Base-by-base conservation (phyloP, 2,888 invertebrate species). In the Eupithecia inturbata region DNA sequence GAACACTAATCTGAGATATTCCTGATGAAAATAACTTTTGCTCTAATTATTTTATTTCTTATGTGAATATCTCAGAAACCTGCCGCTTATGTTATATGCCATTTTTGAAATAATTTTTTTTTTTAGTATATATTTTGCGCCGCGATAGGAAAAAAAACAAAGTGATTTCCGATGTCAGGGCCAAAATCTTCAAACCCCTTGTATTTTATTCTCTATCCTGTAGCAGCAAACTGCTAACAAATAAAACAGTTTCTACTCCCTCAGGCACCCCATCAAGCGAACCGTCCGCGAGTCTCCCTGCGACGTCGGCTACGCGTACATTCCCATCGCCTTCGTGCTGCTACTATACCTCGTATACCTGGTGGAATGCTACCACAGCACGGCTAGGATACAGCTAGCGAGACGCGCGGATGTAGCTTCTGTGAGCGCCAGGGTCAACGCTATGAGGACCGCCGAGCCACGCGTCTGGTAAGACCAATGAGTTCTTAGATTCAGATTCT, bases 341-440 rank as follows among this genome's bases (percentile, higher is more conserved):
- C 96, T 97, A 88, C 94, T 97, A 49, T 98, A 97, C 91, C 91
- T 97, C 80, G 96, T 97, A 63, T 98, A 98, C 89, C 92, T 97
- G 81, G 97, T 97, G 84, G 97, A 98, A 88, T 97, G 97, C 87
- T 97, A 97, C 95, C 97, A 97, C 88, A 96, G 97, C 82, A 96
- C 96, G 14, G 97, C 96, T 31, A 94, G 97, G 82, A 95, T 97
- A 75, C 96, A 97, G 88, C 93, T 97, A 69, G 94, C 95, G 4
- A 93, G 95, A 81, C 87, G 95, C 10, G 96, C 96, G 72, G 96
- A 96, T 79, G 96, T 96, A 14, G 95, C 95, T 16, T 95, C 96
- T 12, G 96, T 97, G 53, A 95, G 96, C 78, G 95, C 96, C 41
- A 95, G 96, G 84, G 95, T 97, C 6, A 95, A 95, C 67, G 95